Conservation (phyloP, 2,888 invertebrate species). For the Orgyia antiqua region DNA sequence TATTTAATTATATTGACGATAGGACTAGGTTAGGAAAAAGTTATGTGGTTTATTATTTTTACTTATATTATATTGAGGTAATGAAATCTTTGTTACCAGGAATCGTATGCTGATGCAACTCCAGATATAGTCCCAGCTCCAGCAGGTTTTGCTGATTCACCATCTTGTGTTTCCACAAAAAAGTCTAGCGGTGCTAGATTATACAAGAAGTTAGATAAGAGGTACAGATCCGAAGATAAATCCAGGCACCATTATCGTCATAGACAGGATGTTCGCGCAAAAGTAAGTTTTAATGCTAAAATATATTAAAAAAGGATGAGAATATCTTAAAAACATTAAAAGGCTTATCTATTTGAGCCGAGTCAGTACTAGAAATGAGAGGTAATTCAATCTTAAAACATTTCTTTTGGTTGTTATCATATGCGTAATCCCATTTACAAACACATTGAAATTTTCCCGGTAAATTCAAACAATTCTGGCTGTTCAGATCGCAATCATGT, state of each 20-base stretch:
- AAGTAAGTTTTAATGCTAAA: slow-evolving; percentile 65
- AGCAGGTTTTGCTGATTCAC: slow-evolving; percentile 93
- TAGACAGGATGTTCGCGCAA: slow-evolving; percentile 87
- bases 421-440: slow-evolving; percentile 68
- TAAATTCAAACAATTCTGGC: slow-evolving; percentile 77
- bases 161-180: slow-evolving; percentile 65
- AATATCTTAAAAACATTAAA: slow-evolving; percentile 9
- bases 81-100: slow-evolving; percentile 39
- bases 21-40: too few species aligned
- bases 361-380: background rate
- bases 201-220: slow-evolving; percentile 87
- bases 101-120: slow-evolving; percentile 71
- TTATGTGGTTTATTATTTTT: too few species aligned
- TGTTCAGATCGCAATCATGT: slow-evolving; percentile 53
- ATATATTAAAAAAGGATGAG: slow-evolving; percentile 10
- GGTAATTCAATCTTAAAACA: slow-evolving; percentile 19
- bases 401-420: slow-evolving; percentile 24
- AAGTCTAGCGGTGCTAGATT: slow-evolving; percentile 75
- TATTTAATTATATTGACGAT: too few species aligned
- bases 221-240: slow-evolving; percentile 88
- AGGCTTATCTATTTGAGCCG: background rate
- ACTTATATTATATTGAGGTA: too few species aligned
- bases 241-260: slow-evolving; percentile 80
- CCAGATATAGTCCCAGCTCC: slow-evolving; percentile 91
- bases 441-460: slow-evolving; percentile 68